Evolutionary conservation across 2,113 vertebrate genomes (phyloP).

Genomic region (Alectura lathami): DNA sequence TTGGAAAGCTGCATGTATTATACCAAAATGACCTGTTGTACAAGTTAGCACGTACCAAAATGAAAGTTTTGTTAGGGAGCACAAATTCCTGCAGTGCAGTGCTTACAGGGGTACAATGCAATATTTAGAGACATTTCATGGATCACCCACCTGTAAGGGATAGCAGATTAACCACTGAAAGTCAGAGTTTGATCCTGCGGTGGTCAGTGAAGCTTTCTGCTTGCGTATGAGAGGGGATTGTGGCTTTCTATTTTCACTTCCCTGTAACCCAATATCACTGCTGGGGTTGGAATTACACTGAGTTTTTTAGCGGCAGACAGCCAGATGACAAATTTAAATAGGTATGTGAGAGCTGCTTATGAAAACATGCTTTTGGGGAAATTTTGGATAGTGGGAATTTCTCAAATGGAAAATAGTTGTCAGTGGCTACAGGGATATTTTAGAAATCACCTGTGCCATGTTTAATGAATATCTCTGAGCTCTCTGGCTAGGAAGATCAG

Average conservation of each 20-base stretch:
- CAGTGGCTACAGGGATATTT: neutral
- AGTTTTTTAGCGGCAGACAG: neutral
- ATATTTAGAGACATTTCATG: neutral
- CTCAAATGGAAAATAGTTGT: neutral
- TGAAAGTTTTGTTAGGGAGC: fast-evolving
- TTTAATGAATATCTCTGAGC: conserved; percentile 8
- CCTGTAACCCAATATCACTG: neutral
- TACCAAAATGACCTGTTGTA: neutral
- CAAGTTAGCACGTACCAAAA: neutral
- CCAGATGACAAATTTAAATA: neutral
- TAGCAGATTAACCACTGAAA: neutral
- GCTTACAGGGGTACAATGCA: neutral
- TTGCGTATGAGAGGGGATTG: neutral
- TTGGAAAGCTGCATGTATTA: neutral
- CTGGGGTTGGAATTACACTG: neutral
- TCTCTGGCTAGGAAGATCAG: neutral
- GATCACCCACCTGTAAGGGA: neutral
- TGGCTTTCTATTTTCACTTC: neutral
- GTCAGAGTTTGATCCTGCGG: neutral
- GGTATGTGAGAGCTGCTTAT: neutral
- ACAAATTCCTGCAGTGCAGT: neutral
- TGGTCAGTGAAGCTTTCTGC: neutral
- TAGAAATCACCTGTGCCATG: neutral
- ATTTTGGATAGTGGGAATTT: neutral
- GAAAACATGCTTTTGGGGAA: conserved; percentile 13